These are phyloP conservation scores for Drosophila erecta DNA, from an alignment of 1,140 invertebrate genomes.

Conservation along the genomic window DNA sequence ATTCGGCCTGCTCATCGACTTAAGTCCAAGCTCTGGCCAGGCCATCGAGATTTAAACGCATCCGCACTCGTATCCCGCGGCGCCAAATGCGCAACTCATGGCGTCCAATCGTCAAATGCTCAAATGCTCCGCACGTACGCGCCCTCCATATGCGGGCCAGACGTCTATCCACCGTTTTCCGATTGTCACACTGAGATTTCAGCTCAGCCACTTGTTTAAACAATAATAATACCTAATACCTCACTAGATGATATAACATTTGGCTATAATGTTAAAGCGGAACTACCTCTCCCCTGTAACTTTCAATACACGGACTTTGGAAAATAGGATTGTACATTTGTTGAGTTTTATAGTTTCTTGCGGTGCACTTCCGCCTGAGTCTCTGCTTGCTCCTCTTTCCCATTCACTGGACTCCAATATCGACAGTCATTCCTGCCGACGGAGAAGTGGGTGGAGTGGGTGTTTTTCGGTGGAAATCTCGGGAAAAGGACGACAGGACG, in stretches of 20 bases:
- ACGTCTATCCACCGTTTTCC: constrained; percentile 27
- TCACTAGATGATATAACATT: too few species aligned
- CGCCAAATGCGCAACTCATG: constrained; percentile 62
- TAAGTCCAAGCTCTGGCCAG: constrained; percentile 31
- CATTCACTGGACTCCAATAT: constrained; percentile 27
- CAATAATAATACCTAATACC: too few species aligned
- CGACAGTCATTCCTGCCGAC: constrained; percentile 55
- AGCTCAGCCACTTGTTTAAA: too few species aligned
- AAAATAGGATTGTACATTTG: background rate
- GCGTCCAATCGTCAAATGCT: constrained; percentile 54
- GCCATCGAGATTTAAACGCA: constrained; percentile 51
- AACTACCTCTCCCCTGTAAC: too few species aligned
- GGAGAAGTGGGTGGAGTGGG: background rate
- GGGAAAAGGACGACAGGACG: background rate
- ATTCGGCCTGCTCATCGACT: constrained; percentile 41
- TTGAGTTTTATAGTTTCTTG: background rate
- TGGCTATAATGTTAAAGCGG: too few species aligned
- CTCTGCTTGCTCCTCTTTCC: constrained; percentile 9
- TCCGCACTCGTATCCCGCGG: constrained; percentile 27
- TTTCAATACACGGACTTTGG: too few species aligned
- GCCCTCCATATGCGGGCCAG: constrained; percentile 44
- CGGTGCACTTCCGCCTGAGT: constrained; percentile 16
- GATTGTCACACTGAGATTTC: constrained; percentile 36
- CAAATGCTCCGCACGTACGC: constrained; percentile 62
- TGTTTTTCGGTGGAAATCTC: constrained; percentile 1